Conservation (phyloP, 1,140 invertebrate species). For the Drosophila pallidifrons region DNA sequence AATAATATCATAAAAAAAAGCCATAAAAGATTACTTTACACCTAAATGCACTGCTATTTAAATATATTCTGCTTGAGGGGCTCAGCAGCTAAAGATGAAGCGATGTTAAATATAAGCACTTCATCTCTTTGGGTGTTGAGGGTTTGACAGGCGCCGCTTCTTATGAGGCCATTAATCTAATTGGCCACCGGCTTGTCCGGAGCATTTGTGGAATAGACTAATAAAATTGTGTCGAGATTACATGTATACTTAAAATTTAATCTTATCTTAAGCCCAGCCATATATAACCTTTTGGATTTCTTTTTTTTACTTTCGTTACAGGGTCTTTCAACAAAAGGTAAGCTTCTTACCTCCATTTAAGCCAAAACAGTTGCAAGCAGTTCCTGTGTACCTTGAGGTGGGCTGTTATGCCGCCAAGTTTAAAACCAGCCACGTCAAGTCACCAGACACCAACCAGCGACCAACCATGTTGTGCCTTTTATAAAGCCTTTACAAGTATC, state of each 20-base stretch:
- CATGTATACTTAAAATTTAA: conserved; percentile 67
- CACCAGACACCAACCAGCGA: background rate
- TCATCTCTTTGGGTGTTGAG: background rate
- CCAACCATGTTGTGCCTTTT: conserved; percentile 10
- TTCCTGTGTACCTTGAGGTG: background rate
- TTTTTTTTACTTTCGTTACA: conserved; percentile 42
- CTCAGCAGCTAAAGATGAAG: background rate
- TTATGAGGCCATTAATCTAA: conserved; percentile 69
- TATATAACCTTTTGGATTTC: conserved; percentile 58
- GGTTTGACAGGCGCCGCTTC: conserved; percentile 2
- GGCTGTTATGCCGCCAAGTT: background rate
- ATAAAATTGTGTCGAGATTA: conserved; percentile 74
- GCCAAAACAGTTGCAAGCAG: background rate
- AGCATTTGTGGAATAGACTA: conserved; percentile 33
- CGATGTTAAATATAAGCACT: conserved; percentile 18
- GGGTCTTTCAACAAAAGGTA: conserved; percentile 60
- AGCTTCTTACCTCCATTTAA: conserved; percentile 38
- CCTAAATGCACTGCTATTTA: conserved; percentile 48
- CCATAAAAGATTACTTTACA: conserved; percentile 35
- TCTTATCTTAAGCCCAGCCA: conserved; percentile 46
- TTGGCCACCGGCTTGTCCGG: conserved; percentile 47
- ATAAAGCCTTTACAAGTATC: conserved; percentile 17
- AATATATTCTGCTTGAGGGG: conserved; percentile 43
- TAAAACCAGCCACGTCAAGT: background rate
- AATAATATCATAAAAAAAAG: conserved; percentile 13